These are phyloP conservation scores for Atractosteus spatula DNA, from an alignment of 2,113 vertebrate species.

Conservation along the genomic window DNA sequence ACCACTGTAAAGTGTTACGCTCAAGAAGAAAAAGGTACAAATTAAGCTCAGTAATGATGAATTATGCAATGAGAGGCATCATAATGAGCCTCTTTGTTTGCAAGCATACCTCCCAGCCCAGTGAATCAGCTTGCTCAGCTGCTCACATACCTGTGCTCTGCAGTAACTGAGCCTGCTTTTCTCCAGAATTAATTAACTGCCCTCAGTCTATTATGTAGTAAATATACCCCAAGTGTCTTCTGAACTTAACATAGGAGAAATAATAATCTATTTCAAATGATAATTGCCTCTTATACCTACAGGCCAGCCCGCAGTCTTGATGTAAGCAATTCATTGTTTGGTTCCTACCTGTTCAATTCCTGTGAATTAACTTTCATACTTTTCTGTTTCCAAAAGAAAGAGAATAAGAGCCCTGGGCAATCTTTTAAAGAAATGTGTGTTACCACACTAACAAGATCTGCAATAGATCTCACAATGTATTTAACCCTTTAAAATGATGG, in stretches of 20 bases:
- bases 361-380: conserved; percentile 4
- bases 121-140: too few species aligned
- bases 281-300: neutral
- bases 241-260: neutral
- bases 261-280: conserved; percentile 16
- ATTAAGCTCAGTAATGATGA: too few species aligned
- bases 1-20: too few species aligned
- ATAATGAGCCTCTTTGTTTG: too few species aligned
- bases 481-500: neutral
- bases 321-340: neutral
- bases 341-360: neutral
- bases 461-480: neutral
- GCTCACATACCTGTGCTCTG: too few species aligned
- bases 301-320: neutral
- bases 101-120: too few species aligned
- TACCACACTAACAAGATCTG: neutral
- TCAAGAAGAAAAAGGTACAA: too few species aligned
- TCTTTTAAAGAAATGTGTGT: neutral
- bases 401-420: neutral
- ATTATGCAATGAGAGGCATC: too few species aligned
- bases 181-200: too few species aligned
- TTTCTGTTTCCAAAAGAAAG: neutral
- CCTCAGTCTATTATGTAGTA: neutral
- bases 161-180: too few species aligned
- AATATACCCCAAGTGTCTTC: neutral